A percentile compares a stretch with the other conserved stretches of the same genome.
These are phyloP conservation scores for Sialis fuliginosa DNA, from an alignment of 2,888 invertebrate species.

Conservation along the genomic window DNA sequence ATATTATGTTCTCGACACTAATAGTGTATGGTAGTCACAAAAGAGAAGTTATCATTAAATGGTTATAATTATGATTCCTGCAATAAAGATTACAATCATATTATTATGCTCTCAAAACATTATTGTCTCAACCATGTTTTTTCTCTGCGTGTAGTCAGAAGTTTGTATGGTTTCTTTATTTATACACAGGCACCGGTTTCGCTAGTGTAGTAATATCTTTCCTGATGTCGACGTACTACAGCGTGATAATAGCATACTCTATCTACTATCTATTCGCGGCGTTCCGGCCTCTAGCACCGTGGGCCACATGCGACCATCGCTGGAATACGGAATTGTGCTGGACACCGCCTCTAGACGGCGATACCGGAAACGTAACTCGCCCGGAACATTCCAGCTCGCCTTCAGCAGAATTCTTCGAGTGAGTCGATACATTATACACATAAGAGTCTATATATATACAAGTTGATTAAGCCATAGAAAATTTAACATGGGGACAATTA, in stretches of 20 bases:
- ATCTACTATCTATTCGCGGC: conserved; percentile 87
- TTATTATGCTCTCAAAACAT: too few relatives aligned
- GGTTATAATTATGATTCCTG: too few relatives aligned
- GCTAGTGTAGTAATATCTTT: conserved; percentile 90
- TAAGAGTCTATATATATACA: conserved; percentile 1
- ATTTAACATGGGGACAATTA: too few relatives aligned
- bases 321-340: conserved; percentile 79
- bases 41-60: too few relatives aligned
- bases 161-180: too few relatives aligned
- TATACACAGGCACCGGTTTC: conserved; percentile 69
- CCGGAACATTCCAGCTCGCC: conserved; percentile 64
- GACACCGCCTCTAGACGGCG: conserved; percentile 35
- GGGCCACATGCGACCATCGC: conserved; percentile 71
- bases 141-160: too few relatives aligned
- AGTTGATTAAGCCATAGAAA: background rate
- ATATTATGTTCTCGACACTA: too few relatives aligned
- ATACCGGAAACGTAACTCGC: conserved; percentile 37
- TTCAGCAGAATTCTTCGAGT: conserved; percentile 88
- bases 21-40: too few relatives aligned
- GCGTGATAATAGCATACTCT: conserved; percentile 87
- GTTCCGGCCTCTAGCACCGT: conserved; percentile 73
- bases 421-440: conserved; percentile 24
- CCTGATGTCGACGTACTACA: conserved; percentile 88
- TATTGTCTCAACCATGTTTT: too few relatives aligned
- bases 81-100: too few relatives aligned